Evolutionary conservation across 2,113 vertebrate genomes (phyloP), one percentile per base, ranked within the genome.

Genomic region (Drymodes brunneopygia): DNA sequence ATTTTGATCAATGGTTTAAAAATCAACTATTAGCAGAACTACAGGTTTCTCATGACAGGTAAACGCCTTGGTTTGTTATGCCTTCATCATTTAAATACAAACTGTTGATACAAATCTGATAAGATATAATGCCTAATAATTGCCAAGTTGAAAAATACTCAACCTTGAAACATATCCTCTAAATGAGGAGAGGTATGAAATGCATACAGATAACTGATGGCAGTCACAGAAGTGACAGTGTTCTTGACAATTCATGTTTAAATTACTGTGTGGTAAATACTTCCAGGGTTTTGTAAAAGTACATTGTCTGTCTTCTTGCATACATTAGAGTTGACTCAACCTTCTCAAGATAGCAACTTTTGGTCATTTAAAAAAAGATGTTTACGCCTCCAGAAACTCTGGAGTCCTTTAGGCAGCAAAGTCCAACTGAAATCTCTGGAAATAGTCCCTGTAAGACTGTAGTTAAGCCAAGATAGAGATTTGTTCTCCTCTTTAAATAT

Each of bases 1-100:
- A 99, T 98, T 99, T 99, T 97, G 99, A 99, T 98, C 98, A 99
- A 87, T 99, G 99, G 99, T 99, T 99, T 98, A 99, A 99, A 97
- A 99, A 98, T 96, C 99, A 99, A 40, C 98, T 99, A 36, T 98
- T 99, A 83, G 98, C 98, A 75, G 99, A 99, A 96, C 98, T 99
- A 28, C 99, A 99, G 97, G 98, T 99, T 96, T 98, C 92, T 97
- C 98, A 99, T 97, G 98, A 99, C 98, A 99, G 99, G 99, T 99
- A 98, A 97, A 90, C 82, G 81, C 81, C 27, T 77, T 93, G 40
- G 40, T 70, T 85, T 92, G 11, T 93, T 95, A 64, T 48, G 2
- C 18, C 18, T 70, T 92, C 11, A 28, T 50, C 62, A 24, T 79
- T 90, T 77, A 70, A 66, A 42, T 82, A 31, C 14, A 20, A 82